phyloP scores from a whole-genome alignment of 2,888 invertebrate species.

The Dryocosmus kuriphilus region DNA sequence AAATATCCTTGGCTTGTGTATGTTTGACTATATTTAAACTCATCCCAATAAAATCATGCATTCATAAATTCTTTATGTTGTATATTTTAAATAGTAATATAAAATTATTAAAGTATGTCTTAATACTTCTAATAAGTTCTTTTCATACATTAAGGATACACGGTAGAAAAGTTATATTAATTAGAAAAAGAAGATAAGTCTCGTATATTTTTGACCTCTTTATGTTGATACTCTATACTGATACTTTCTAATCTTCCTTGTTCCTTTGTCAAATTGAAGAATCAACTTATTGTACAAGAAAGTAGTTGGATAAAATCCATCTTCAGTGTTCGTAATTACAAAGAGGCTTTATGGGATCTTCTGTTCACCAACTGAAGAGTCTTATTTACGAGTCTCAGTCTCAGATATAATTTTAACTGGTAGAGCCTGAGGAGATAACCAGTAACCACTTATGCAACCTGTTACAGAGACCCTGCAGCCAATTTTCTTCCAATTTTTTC shows the following conservation, averaged over 20 bases:
- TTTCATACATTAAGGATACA: background rate
- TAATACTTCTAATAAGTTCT: background rate
- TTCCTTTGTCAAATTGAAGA: background rate
- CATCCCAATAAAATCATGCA: background rate
- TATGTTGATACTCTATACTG: background rate
- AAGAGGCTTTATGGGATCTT: background rate
- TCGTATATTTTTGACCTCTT: background rate
- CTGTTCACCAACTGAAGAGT: background rate
- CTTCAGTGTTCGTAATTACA: background rate
- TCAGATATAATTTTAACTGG: background rate
- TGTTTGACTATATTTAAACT: too few relatives aligned
- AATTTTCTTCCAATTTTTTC: slow-evolving; percentile 14
- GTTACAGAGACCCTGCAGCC: slow-evolving; percentile 15
- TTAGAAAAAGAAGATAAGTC: background rate
- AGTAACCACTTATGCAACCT: background rate
- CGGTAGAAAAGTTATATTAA: background rate
- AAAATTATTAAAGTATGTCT: background rate
- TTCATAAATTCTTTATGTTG: background rate
- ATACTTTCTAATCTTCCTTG: background rate
- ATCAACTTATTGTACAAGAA: background rate
- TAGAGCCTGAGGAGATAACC: background rate
- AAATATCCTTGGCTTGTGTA: too few relatives aligned
- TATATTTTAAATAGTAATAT: background rate
- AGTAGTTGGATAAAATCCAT: background rate
- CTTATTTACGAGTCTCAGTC: background rate